Base-by-base conservation (phyloP, 2,113 vertebrate species). In the Daphoenositta chrysoptera region DNA sequence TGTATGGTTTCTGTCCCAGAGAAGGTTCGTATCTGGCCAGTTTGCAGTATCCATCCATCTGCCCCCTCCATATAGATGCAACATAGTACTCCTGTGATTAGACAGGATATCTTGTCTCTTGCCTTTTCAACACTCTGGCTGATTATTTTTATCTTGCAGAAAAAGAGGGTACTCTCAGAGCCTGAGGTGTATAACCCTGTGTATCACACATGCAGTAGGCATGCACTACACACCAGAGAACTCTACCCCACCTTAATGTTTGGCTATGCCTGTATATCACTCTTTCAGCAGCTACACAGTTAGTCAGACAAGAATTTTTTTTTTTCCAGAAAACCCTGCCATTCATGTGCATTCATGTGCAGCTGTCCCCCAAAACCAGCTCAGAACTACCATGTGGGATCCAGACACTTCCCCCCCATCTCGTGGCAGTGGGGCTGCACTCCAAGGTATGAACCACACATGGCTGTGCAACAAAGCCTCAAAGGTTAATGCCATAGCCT, bases 21-120 rank as follows among this genome's bases (percentile, higher is more conserved):
- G 88, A 95, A 90, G 47, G 64, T 80, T 97, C 2, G 0, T 86
- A 86, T 70, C 86, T 69, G 90, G 76, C 86, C 90, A 81, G 94
- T 70, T 54, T 89, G 90, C 88, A 86, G 71, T 51, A 94, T 64
- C 86, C 85, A 95, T 94, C 92, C 92, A 86, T 92, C 94, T 94
- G 86, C 86, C 71, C 83, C 42, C 23, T 93, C 79, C 47, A 47
- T 50, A 83, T 7, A 96, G 58, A 70, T 70, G 63, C 72, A 81
- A 57, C 82, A 42, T 13, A 91, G 47, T 26, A 54, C 39, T 81
- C 68, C 30, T 26, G 75, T 86, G 75, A 94, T 86, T 86, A 95
- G 63, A 37, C 18, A 83, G 35, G 35, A 54, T 86, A 50, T 47
- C 47, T 78, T 45, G 22, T 48, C 81, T 87, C 80, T 75, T 75